Evolutionary conservation across 2,113 vertebrate species (phyloP).

Genomic region (Nipponia nippon): DNA sequence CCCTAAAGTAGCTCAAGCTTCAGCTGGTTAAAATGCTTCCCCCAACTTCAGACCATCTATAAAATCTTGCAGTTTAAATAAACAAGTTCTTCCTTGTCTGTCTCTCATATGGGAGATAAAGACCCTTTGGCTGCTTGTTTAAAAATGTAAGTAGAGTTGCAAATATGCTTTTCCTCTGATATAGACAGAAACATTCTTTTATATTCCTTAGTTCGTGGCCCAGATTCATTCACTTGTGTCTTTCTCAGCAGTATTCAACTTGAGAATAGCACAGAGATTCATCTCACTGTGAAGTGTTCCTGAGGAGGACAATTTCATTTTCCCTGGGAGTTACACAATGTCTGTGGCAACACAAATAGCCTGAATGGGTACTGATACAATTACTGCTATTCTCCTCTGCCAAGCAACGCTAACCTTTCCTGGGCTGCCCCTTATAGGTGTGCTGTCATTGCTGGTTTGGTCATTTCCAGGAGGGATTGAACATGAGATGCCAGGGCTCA

Average conservation of each 20-base stretch:
- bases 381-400: background rate
- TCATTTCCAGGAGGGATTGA: background rate
- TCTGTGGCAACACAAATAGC: background rate
- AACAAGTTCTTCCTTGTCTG: slow-evolving; percentile 28
- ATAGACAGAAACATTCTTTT: background rate
- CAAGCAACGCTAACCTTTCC: background rate
- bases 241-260: background rate
- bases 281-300: background rate
- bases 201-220: background rate
- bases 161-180: background rate
- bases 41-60: background rate
- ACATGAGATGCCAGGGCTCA: background rate
- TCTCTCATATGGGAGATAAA: background rate
- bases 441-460: background rate
- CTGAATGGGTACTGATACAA: background rate
- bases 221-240: background rate
- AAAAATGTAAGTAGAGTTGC: background rate
- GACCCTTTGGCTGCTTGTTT: background rate
- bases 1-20: background rate
- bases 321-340: background rate
- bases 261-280: background rate
- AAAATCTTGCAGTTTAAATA: slow-evolving; percentile 13
- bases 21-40: slow-evolving; percentile 14
- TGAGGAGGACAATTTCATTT: background rate
- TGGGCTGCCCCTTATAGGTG: background rate